Evolutionary conservation across 2,888 invertebrate genomes (phyloP), one percentile per base, ranked within the genome.

Genomic region (Troilus luridus): DNA sequence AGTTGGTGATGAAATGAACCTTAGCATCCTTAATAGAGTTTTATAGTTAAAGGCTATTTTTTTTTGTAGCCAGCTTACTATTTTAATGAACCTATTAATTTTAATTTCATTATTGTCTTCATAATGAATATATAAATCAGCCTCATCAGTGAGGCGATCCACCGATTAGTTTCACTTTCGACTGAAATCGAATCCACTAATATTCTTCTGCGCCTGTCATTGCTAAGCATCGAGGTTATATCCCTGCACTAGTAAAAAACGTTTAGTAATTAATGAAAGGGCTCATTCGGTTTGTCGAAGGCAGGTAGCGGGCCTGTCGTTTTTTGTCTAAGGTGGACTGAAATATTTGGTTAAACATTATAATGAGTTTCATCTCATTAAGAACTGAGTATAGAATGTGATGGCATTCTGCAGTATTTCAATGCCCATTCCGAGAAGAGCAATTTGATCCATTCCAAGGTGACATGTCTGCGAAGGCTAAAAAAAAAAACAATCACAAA

Each of bases 271-370:
- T 77, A 77, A 77, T 77, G 72, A 77, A 77, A 77, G 41, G 72
- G 21, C 27, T 77, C 72, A 77, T 77, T 77, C n/a, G 72, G 27
- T 77, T 77, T 77, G 72, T 41, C 27, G 41, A 77, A 5, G 41
- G 72, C 72, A 77, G 72, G 72, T 77, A 77, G 72, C 8, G 17
- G 19, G 0, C 67, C 67, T 67, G 72, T 41, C 27, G 41, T 41
- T 77, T 77, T 77, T 77, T 77, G 14, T 77, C 21, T 64, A 21
- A 7, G 41, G 27, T 5, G 41, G 72, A 77, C 72, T 77, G 72
- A 77, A 77, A 77, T 77, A 77, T 77, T 77, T 41, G 72, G 72
- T 41, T 77, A 77, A 77, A 41, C 27, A 27, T 41, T 41, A 41
- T 77, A 77, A 72, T 72, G 72, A 72, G 72, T 41, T 77, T 41